Evolutionary conservation across 2,113 vertebrate genomes (phyloP), one percentile per base, ranked within the genome.

Genomic region (Notechis scutatus): DNA sequence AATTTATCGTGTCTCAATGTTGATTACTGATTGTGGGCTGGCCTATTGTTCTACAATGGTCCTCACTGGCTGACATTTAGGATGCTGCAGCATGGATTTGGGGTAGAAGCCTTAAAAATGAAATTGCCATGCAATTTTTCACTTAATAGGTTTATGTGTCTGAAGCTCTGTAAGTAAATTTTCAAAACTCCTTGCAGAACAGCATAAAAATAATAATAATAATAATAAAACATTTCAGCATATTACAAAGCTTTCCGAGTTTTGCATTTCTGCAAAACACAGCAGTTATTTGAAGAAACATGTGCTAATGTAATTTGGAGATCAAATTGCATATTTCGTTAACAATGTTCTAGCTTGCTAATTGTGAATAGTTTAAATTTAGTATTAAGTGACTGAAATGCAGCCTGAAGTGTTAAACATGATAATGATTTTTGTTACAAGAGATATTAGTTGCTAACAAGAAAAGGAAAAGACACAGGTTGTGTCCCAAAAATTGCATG

Each of bases 341-440:
- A 57, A 93, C 94, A 93, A 86, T 92, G 61, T 14, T 91, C 20
- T 85, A 87, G 21, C 24, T 57, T 74, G 24, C 55, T 93, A 11
- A 93, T 90, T 39, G 9, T 92, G 24, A 64, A 64, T 9, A 92
- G 3, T 92, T 91, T 88, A 93, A 92, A 94, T 93, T 5, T 91
- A 93, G 4, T 94, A 91, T 92, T 93, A 93, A 1, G 85, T 57
- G 29, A 6, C 57, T 92, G 92, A 94, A 95, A 94, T 61, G 87
- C 7, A 87, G 74, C 92, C 47, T 39, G 0, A 92, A 93, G 4
- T 93, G 45, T 1, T 92, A 26, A 81, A 10, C 45, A 52, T 20
- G 34, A 10, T 54, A 50, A 39, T 91, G 54, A 93, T 59, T 94
- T 91, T 90, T 6, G 26, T 85, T 69, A 39, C 57, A 92, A 86